Base-by-base conservation (phyloP, 1,140 invertebrate genomes). In the Mizuhopecten yessoensis region DNA sequence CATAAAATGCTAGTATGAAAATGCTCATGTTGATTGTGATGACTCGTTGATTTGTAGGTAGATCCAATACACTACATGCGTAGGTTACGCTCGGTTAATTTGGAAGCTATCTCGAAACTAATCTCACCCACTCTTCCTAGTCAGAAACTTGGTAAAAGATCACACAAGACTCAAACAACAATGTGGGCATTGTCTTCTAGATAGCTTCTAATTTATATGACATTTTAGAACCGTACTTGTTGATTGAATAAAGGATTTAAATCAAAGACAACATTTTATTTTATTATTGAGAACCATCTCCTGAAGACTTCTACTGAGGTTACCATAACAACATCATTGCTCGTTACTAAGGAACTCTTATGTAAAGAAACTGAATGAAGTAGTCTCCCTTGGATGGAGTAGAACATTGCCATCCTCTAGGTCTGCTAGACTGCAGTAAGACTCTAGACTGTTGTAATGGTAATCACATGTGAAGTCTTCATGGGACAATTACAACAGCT, bases 201-300 rank as follows among this genome's bases (percentile, higher is more conserved):
- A 75, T 75, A 75, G 57, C 57, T 75, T 75, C 57, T 29, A 29
- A 75, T 75, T 75, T 75, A 75, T 75, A n/a, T 13, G 45, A 75
- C 57, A 75, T 75, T 75, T 75, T 75, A 75, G 57, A 75, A 75
- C 57, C 23, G 57, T 75, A 75, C 57, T 75, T 75, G 57, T 75
- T 75, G 57, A 75, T 75, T 75, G 57, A 75, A 75, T 75, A 75
- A 75, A 75, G 57, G 57, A 75, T 75, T 75, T 75, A 75, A 75
- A 75, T n/a, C 57, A 75, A 75, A 75, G 9, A 5, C 2, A n/a
- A 7, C 0, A 7, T 75, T 75, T 75, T 29, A n/a, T n/a, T 75
- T 29, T 75, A 23, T 75, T 5, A 29, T 75, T 9, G 57, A 45
- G 42, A 45, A 20, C 17, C 42, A 45, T 45, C 36, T 13, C 36